Evolutionary conservation across 2,888 invertebrate species (phyloP).

Genomic region (Drosophila infuscata): DNA sequence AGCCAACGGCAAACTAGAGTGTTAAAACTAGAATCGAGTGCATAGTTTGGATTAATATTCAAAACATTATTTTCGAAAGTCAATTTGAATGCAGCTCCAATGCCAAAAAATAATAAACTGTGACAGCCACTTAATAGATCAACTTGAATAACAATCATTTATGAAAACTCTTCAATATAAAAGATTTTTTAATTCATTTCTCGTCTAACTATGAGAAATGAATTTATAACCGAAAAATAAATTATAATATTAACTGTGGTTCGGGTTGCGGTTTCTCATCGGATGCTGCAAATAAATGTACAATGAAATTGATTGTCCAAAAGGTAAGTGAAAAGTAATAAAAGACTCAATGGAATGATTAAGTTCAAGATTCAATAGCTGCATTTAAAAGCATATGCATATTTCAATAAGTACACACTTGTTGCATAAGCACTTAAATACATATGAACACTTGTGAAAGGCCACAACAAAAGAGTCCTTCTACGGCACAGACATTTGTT

Average conservation of each 20-base stretch:
- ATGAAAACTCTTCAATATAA: conserved; percentile 4
- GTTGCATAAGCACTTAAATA: conserved; percentile 45
- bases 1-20: background rate
- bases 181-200: conserved; percentile 7
- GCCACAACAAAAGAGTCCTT: conserved; percentile 11
- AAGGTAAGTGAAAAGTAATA: conserved; percentile 77
- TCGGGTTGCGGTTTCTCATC: background rate
- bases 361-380: no score
- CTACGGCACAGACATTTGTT: conserved; percentile 21
- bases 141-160: background rate
- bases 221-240: conserved; percentile 13
- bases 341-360: background rate
- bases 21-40: background rate
- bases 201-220: conserved; percentile 20
- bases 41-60: conserved; percentile 16
- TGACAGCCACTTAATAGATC: background rate
- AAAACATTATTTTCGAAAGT: conserved; percentile 28
- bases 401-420: conserved; percentile 32
- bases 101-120: background rate
- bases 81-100: background rate
- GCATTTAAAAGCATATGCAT: background rate
- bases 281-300: conserved; percentile 80
- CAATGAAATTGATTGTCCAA: conserved; percentile 85
- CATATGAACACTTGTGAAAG: conserved; percentile 11
- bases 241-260: conserved; percentile 2